Base-by-base conservation (phyloP, 2,113 vertebrate species). In the Maccullochella peelii region DNA sequence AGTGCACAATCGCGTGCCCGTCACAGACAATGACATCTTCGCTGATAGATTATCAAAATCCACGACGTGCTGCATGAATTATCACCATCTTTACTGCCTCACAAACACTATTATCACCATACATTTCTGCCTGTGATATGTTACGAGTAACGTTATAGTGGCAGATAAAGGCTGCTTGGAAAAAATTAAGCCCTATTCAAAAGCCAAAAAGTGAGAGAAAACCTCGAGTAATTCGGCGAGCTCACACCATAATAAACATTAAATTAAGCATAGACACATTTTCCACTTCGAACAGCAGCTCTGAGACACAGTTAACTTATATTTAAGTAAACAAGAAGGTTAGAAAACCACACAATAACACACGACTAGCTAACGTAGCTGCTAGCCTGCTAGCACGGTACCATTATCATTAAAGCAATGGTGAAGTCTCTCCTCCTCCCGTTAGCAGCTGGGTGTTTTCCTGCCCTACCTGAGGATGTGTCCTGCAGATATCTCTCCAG, bases 401-500 rank as follows among this genome's bases (percentile, higher is more conserved):
- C 69, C 85, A 90, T 84, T 83, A 91, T 86, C 91, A 73, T 87
- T 75, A 73, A 80, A 76, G 92, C 91, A 88, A 72, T 66, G 92
- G 88, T 89, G 89, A 83, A 92, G 91, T 89, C 83, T 88, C 84
- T 89, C 90, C 83, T 89, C 88, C 78, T 82, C 80, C 79, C 79
- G 80, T 18, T 20, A 80, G 69, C 61, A 77, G 75, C 30, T 38
- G 66, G 7, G 8, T 36, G 63, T 27, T 65, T 84, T 49, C 40
- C 58, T 36, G 80, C 91, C 94, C 77, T 92, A 97, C 97, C 96
- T 95, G 96, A 93, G 91, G 96, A 91, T 88, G 95, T 96, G 89
- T 97, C 96, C 93, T 95, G 97, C 91, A 99, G 95, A 93, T 96
- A 97, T 68, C 97, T 92, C 93, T 99, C 98, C 95, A 99, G 96